Percentiles rank a stretch among this genome's conserved stretches.
Conservation (phyloP, 2,888 invertebrate genomes). For the Mesoligia furuncula region DNA sequence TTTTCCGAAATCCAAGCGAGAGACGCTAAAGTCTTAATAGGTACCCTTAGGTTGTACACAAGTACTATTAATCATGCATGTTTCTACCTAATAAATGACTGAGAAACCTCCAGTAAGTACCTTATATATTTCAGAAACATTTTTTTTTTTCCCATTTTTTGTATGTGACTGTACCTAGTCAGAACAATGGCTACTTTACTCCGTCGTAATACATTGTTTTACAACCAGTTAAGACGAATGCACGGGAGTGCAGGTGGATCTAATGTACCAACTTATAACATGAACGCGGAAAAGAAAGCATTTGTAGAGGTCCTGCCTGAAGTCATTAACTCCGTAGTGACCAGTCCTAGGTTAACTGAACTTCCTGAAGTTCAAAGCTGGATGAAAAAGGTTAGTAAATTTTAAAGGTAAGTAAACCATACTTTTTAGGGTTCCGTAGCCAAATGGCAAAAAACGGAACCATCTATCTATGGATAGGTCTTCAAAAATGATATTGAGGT, state of each 20-base stretch:
- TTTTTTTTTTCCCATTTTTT: slow-evolving; percentile 11
- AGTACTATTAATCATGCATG: neutral
- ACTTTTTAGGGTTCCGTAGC: too few species aligned
- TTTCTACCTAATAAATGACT: neutral
- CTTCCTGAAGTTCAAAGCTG: slow-evolving; percentile 47
- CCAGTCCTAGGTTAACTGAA: slow-evolving; percentile 19
- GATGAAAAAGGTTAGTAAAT: slow-evolving; percentile 43
- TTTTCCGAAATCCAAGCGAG: too few species aligned
- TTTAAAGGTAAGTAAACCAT: slow-evolving; percentile 29
- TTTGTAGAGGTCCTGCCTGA: slow-evolving; percentile 39
- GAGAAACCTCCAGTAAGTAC: neutral
- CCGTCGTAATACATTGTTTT: slow-evolving; percentile 3
- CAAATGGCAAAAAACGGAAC: too few species aligned
- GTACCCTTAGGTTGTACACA: too few species aligned
- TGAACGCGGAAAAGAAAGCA: slow-evolving; percentile 32
- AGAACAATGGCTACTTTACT: slow-evolving; percentile 10
- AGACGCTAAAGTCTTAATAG: too few species aligned
- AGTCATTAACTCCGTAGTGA: slow-evolving; percentile 35
- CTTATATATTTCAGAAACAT: slow-evolving; percentile 5
- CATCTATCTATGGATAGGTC: too few species aligned
- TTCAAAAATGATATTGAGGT: too few species aligned
- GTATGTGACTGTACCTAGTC: neutral
- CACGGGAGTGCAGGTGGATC: slow-evolving; percentile 1
- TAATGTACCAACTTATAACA: slow-evolving; percentile 13
- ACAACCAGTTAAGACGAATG: slow-evolving; percentile 25